Evolutionary conservation across 2,888 invertebrate species (phyloP).

Genomic region (Thalpophila matura): DNA sequence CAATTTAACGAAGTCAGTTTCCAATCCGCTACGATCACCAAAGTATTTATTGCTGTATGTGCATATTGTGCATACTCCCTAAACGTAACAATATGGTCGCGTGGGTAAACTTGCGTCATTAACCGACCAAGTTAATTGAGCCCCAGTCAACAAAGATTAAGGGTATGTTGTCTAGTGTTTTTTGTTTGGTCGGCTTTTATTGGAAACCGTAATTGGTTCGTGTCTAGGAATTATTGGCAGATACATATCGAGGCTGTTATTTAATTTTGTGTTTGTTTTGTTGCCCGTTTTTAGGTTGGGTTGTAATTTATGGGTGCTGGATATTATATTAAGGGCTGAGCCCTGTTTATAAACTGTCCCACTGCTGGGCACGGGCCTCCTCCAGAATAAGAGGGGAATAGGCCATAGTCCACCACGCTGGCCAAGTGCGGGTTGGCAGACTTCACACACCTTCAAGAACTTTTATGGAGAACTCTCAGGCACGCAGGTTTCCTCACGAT

Average conservation of each 20-base stretch:
- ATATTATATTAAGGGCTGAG: slow-evolving; percentile 3
- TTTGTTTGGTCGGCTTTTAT: slow-evolving; percentile 71
- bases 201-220: slow-evolving; percentile 69
- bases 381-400: no score
- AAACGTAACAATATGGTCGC: slow-evolving; percentile 58
- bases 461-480: no score
- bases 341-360: not conserved
- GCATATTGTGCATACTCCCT: slow-evolving; percentile 52
- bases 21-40: slow-evolving; percentile 5
- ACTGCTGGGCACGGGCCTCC: no score
- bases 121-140: slow-evolving; percentile 74
- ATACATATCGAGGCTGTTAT: slow-evolving; percentile 55
- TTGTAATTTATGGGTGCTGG: slow-evolving; percentile 15
- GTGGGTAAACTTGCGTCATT: slow-evolving; percentile 68
- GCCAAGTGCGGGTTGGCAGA: no score
- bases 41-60: slow-evolving; percentile 23
- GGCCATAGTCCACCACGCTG: no score
- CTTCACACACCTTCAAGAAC: no score
- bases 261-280: slow-evolving; percentile 41
- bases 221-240: slow-evolving; percentile 60
- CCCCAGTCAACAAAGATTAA: slow-evolving; percentile 75
- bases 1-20: not conserved
- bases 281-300: slow-evolving; percentile 6
- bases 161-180: slow-evolving; percentile 63
- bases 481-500: no score